Evolutionary conservation across 2,888 invertebrate species (phyloP).

Genomic region (Perizoma flavofasciatum): DNA sequence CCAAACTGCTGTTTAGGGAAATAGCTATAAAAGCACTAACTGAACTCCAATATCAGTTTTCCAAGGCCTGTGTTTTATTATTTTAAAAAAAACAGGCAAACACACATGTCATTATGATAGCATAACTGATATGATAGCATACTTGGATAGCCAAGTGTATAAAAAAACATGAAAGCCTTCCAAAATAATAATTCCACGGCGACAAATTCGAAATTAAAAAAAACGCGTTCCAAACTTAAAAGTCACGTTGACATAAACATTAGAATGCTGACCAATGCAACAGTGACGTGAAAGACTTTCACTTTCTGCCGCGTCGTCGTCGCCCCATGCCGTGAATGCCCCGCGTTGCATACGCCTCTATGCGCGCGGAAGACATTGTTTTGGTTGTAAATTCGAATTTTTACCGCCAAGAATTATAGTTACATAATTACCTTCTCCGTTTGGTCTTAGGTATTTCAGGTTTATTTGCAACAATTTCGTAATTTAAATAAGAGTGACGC

Average conservation of each 20-base stretch:
- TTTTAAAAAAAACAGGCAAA: too few species aligned
- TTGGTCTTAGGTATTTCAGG: too few species aligned
- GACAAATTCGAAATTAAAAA: neutral
- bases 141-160: too few species aligned
- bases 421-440: too few species aligned
- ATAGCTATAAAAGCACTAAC: too few species aligned
- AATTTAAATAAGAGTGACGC: too few species aligned
- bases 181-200: neutral
- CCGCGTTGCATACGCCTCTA: slow-evolving; percentile 21
- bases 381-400: neutral
- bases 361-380: slow-evolving; percentile 26
- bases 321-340: slow-evolving; percentile 22
- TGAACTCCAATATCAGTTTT: too few species aligned
- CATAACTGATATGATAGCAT: too few species aligned
- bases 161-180: neutral
- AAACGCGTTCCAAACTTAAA: slow-evolving; percentile 10
- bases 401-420: neutral
- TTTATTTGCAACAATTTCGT: too few species aligned
- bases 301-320: slow-evolving; percentile 9
- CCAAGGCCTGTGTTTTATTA: too few species aligned
- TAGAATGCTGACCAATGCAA: slow-evolving; percentile 17
- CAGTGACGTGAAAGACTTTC: slow-evolving; percentile 25
- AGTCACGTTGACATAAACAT: slow-evolving; percentile 13
- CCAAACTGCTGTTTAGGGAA: too few species aligned
- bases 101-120: too few species aligned